These are phyloP conservation scores for Eilema griseolum DNA, from an alignment of 2,888 invertebrate species.

Conservation along the genomic window DNA sequence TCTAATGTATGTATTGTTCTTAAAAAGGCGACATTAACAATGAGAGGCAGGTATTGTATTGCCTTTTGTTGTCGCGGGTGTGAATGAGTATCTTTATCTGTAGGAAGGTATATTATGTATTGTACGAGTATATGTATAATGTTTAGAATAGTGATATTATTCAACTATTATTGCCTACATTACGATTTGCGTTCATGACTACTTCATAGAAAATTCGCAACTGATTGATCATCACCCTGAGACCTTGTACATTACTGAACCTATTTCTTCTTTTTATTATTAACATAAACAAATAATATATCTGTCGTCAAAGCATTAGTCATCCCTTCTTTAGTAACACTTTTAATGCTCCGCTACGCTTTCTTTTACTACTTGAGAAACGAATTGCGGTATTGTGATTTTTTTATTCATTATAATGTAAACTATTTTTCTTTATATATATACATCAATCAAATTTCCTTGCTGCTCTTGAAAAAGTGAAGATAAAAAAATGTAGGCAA, in stretches of 20 bases:
- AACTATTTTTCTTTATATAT: conserved; percentile 18
- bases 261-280: neutral
- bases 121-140: too few species aligned
- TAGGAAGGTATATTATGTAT: neutral
- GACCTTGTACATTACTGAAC: neutral
- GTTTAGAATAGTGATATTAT: neutral
- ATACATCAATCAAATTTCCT: neutral
- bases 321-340: conserved; percentile 60
- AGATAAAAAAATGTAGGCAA: too few species aligned
- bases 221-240: neutral
- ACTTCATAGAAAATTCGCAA: neutral
- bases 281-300: conserved; percentile 34
- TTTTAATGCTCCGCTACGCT: conserved; percentile 73
- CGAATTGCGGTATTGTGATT: conserved; percentile 19
- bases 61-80: neutral
- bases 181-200: neutral
- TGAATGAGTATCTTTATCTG: neutral
- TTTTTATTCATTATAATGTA: conserved; percentile 13
- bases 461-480: neutral
- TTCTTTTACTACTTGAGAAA: conserved; percentile 60
- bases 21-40: neutral
- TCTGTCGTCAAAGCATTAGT: neutral
- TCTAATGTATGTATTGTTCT: neutral
- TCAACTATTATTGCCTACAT: neutral
- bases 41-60: neutral